Evolutionary conservation across 2,113 vertebrate species (phyloP), one percentile per base, ranked within the genome.

Genomic region (Eudyptes chrysolophus): DNA sequence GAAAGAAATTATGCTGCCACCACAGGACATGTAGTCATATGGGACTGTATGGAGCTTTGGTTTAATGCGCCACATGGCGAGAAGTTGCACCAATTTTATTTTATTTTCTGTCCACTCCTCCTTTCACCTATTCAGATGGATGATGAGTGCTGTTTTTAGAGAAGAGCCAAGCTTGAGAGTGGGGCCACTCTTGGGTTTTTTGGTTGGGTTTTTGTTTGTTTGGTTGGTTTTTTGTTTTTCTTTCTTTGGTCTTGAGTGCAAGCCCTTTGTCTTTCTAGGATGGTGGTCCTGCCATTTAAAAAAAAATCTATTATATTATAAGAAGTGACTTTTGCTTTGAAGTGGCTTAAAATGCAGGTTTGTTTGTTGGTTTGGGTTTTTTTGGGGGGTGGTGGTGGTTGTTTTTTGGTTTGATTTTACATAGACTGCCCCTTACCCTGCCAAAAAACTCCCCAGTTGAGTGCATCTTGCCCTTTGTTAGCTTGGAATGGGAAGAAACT

Each of bases 31-130:
- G 78, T 92, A 95, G 97, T 87, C 49, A 10, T 44, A 54, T 8
- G 74, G 94, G 96, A 94, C 96, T 89, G 95, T 94, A 83, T 4
- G 93, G 95, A 97, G 97, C 95, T 96, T 96, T 96, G 95, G 95
- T 96, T 94, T 95, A 25, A 86, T 66, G 92, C 84, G 90, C 94
- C 93, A 86, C 71, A 88, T 42, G 96, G 96, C 97, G 27, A 97
- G 96, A 98, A 97, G 95, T 98, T 98, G 98, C 98, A 98, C 98
- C 98, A 87, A 22, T 96, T 95, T 95, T 98, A 95, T 97, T 98
- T 98, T 97, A 98, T 98, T 98, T 98, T 95, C 94, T 97, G 49
- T 96, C 92, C 62, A 92, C 89, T 97, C 83, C 89, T 84, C 92
- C 93, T 95, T 93, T 95, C 92, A 86, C 78, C 84, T 79, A 71